These are phyloP conservation scores for Autographa pulchrina DNA, from an alignment of 2,888 invertebrate species.

Conservation along the genomic window DNA sequence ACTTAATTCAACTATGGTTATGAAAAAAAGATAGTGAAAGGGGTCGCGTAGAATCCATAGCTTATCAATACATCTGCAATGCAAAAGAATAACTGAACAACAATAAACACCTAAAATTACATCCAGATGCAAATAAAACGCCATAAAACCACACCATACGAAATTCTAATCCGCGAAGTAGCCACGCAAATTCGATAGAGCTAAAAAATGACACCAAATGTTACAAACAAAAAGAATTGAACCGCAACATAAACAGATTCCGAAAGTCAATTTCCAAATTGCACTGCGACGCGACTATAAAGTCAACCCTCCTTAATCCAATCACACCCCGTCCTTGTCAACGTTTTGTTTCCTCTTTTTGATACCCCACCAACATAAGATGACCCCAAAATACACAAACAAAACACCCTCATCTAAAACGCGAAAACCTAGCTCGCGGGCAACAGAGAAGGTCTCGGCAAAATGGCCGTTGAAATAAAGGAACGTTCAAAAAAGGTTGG, in stretches of 20 bases:
- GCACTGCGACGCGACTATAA: constrained; percentile 84
- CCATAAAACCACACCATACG: constrained; percentile 38
- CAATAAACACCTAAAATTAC: constrained; percentile 25
- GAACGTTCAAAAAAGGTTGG: constrained; percentile 65
- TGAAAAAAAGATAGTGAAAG: not conserved
- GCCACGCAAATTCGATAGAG: constrained; percentile 71
- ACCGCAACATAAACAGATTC: constrained; percentile 85
- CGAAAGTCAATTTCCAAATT: constrained; percentile 88
- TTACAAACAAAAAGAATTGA: constrained; percentile 76
- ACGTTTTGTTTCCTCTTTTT: constrained; percentile 87
- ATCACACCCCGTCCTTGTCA: constrained; percentile 88
- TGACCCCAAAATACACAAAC: constrained; percentile 63
- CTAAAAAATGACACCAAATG: constrained; percentile 79
- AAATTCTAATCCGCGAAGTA: constrained; percentile 72
- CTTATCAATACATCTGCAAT: not conserved
- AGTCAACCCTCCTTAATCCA: constrained; percentile 88
- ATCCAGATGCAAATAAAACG: constrained; percentile 49
- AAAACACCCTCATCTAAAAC: constrained; percentile 21
- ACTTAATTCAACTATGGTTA: too few species aligned
- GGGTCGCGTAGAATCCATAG: not conserved
- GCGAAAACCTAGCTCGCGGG: constrained; percentile 25
- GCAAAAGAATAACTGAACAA: constrained; percentile 4
- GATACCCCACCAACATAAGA: constrained; percentile 68
- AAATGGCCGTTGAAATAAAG: constrained; percentile 72
- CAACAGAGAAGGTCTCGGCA: constrained; percentile 63